Conservation (phyloP, 2,113 vertebrate genomes). For the Trachemys scripta region DNA sequence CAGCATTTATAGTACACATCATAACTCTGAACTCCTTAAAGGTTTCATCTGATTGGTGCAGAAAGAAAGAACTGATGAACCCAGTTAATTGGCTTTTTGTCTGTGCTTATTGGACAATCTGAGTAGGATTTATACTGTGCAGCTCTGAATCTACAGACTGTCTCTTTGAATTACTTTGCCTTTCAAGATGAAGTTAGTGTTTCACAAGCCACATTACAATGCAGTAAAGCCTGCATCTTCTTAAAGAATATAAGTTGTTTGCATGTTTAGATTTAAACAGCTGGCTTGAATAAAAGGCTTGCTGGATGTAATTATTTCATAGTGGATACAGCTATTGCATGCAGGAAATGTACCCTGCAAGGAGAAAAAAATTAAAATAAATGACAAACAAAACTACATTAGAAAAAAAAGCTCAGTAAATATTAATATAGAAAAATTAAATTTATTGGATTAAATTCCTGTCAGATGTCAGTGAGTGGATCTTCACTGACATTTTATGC, state of each 20-base stretch:
- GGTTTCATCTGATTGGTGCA: constrained; percentile 8
- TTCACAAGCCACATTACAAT: not conserved
- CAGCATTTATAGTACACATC: not conserved
- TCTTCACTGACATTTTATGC: not conserved
- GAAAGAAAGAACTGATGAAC: not conserved
- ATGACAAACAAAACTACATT: not conserved
- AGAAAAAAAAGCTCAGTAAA: not conserved
- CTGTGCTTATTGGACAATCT: not conserved
- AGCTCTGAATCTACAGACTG: not conserved
- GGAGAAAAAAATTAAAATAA: not conserved
- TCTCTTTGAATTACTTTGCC: not conserved
- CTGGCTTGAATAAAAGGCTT: not conserved
- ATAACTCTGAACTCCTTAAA: not conserved
- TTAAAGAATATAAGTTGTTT: constrained; percentile 3
- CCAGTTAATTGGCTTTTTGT: not conserved
- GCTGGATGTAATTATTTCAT: not conserved
- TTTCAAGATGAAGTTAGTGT: constrained; percentile 23
- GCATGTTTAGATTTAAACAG: not conserved
- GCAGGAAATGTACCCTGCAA: not conserved
- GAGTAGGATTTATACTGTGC: not conserved
- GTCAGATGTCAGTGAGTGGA: not conserved
- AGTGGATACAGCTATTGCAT: not conserved
- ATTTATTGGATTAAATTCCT: not conserved
- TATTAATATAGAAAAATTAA: not conserved
- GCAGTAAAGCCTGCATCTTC: not conserved